Base-by-base conservation (phyloP, 2,888 invertebrate genomes). In the Acleris sparsana region DNA sequence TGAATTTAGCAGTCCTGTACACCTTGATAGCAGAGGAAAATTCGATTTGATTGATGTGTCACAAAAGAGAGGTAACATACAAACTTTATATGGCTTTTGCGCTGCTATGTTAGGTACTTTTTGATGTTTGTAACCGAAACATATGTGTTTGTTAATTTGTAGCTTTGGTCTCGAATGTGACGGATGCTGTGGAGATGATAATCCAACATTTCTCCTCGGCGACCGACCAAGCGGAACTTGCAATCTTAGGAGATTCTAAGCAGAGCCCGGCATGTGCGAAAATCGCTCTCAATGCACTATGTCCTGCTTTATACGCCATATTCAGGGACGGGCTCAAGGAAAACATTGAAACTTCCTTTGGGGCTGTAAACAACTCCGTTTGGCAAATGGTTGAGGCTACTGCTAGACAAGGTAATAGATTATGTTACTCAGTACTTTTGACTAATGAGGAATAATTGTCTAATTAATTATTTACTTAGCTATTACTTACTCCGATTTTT, bases 331-430 rank as follows among this genome's bases (percentile, higher is more conserved):
- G 97, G 2, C 93, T 98, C 20, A 96, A 96, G 80, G 95, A 96
- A 44, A 95, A 94, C 72, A 93, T 97, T 61, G 95, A 96, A 80
- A 97, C 97, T 5, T 95, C 97, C 48, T 97, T 97, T 80, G 97
- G 97, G 51, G 95, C 96, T 18, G 96, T 97, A 60, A 94, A 95
- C 73, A 97, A 97, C 82, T 96, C 97, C 7, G 97, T 97, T 59
- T 98, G 97, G 97, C 96, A 96, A 89, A 96, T 98, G 72, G 96
- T 97, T 5, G 97, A 97, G 87, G 96, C 97, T 44, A 96, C 97
- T 9, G 96, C 97, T 16, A 96, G 97, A 84, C 96, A 96, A 93
- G 97, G 95, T 93, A 83, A 74, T 3, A 43, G 1, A 46, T n/a
- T n/a, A n/a, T 46, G 2, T 46, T 6, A 46, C 0, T 2, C 46